Base-by-base conservation (phyloP, 2,888 invertebrate species). In the Drosophila conformis region DNA sequence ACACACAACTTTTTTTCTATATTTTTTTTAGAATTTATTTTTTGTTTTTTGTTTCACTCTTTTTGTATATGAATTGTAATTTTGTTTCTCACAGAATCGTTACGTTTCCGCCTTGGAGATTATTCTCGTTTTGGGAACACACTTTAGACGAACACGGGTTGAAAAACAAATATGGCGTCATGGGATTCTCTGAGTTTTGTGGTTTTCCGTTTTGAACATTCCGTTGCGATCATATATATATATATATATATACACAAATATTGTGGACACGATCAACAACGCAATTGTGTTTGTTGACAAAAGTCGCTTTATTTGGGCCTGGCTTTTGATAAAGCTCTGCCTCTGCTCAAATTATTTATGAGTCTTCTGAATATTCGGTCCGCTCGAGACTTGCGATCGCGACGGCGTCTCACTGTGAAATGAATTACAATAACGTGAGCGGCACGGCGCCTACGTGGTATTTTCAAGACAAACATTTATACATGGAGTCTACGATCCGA, bases 121-220 rank as follows among this genome's bases (percentile, higher is more conserved):
- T 48, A 64, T 73, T 78, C 63, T 57, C 63, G 56, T 8, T 59
- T 56, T 60, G 40, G 42, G 65, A 69, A 51, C 49, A 54, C 74
- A 71, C 79, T 79, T 59, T 66, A 69, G 70, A 71, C 71, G 57
- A 62, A 62, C 65, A 65, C 73, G 65, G 35, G 74, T 77, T 78
- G 74, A 78, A 82, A 89, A 91, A 82, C 87, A 89, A 88, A 90
- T 90, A 90, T 91, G 90, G 91, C 91, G 88, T 79, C 80, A 78
- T 72, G 75, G 76, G 78, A 81, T 82, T 89, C 80, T 78, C 81
- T 78, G 58, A 67, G 72, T 70, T 71, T 70, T 76, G 58, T 62
- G 69, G 66, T 73, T 42, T 21, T 82, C 79, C 66, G 64, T 79
- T 83, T 80, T 73, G 69, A 69, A 75, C 81, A 82, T 79, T 72